Evolutionary conservation across 2,888 invertebrate genomes (phyloP).

Genomic region (Agriopis leucophaearia): DNA sequence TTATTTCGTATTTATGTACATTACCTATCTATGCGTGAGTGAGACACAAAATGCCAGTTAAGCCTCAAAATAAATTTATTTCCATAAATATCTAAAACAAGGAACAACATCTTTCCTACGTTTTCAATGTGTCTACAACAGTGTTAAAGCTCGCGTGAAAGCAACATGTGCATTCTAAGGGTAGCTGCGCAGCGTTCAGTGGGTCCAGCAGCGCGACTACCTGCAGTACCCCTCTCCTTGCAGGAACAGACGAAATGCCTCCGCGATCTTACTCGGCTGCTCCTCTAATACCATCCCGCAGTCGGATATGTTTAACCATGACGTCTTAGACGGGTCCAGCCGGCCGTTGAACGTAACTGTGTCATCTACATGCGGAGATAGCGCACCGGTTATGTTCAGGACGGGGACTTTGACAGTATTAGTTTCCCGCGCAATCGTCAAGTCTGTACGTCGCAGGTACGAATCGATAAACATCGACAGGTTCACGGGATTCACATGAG

Average conservation of each 20-base stretch:
- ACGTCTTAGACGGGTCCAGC: slow-evolving; percentile 97
- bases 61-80: slow-evolving; percentile 82
- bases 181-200: slow-evolving; percentile 68
- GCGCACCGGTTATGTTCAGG: slow-evolving; percentile 96
- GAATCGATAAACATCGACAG: slow-evolving; percentile 97
- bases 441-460: slow-evolving; percentile 96
- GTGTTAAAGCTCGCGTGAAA: slow-evolving; percentile 85
- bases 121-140: slow-evolving; percentile 79
- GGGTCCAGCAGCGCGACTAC: slow-evolving; percentile 67
- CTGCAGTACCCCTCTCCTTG: slow-evolving; percentile 99
- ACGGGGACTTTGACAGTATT: slow-evolving; percentile 93
- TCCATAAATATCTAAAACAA: slow-evolving; percentile 79
- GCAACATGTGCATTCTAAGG: slow-evolving; percentile 80
- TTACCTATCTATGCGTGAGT: slow-evolving; percentile 3
- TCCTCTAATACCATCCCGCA: slow-evolving; percentile 99
- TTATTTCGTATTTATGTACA: neutral
- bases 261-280: slow-evolving; percentile 98
- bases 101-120: slow-evolving; percentile 78
- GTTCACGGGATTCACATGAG: slow-evolving; percentile 97
- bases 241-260: slow-evolving; percentile 98
- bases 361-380: slow-evolving; percentile 98
- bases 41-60: slow-evolving; percentile 54
- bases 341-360: slow-evolving; percentile 98
- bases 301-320: slow-evolving; percentile 99
- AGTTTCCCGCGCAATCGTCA: slow-evolving; percentile 90